phyloP scores from a whole-genome alignment of 2,888 invertebrate species.

The Aquatica leii region DNA sequence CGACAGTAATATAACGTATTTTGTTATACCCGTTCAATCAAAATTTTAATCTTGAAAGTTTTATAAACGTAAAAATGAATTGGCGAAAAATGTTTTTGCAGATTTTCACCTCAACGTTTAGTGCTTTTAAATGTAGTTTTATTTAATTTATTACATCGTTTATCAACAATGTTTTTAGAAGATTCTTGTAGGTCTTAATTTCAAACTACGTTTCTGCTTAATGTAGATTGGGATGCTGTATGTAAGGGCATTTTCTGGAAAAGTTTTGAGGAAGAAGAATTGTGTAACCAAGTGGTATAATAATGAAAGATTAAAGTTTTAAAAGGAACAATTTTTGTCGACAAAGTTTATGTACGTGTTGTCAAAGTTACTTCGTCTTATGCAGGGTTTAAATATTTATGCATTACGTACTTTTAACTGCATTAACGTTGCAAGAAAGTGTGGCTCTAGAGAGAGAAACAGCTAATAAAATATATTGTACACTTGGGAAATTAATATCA shows the following conservation, averaged over 20 bases:
- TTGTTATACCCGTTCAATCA: not conserved
- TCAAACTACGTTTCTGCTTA: not conserved
- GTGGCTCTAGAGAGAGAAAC: constrained; percentile 58
- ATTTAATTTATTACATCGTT: constrained; percentile 4
- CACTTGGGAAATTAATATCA: constrained; percentile 63
- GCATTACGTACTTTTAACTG: constrained; percentile 57
- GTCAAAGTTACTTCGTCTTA: constrained; percentile 46
- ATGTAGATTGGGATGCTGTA: constrained; percentile 9
- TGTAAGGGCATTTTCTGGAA: constrained; percentile 8
- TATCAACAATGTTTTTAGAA: constrained; percentile 2
- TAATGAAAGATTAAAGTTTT: constrained; percentile 46
- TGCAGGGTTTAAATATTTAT: constrained; percentile 55
- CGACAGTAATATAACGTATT: not conserved
- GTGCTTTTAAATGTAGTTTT: constrained; percentile 2
- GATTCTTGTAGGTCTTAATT: constrained; percentile 3
- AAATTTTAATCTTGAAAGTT: not conserved
- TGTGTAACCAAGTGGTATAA: constrained; percentile 42
- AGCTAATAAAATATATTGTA: constrained; percentile 63
- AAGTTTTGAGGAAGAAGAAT: constrained; percentile 35
- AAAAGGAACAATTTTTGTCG: constrained; percentile 39
- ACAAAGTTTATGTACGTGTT: constrained; percentile 42
- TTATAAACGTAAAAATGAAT: constrained; percentile 4
- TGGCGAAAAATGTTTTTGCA: too few relatives aligned
- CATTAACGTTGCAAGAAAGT: constrained; percentile 58
- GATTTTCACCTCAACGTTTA: constrained; percentile 5